Conservation (phyloP, 2,888 invertebrate genomes). For the Ptychoptera contaminata region DNA sequence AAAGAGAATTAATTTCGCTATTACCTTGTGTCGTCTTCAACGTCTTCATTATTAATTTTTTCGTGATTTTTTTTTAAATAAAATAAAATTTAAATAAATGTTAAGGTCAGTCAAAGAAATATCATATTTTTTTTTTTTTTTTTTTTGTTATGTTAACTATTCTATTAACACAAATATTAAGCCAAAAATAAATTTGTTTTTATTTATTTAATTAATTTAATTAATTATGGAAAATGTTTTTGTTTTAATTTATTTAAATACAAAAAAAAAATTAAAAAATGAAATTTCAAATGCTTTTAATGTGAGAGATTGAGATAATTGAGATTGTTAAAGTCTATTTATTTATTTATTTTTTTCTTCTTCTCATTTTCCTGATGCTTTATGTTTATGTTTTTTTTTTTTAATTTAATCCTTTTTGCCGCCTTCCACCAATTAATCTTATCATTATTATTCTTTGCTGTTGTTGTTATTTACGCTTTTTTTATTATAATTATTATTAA, state of each 20-base stretch:
- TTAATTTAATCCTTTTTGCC: too few relatives aligned
- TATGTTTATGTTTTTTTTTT: neutral
- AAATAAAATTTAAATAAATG: conserved; percentile 3
- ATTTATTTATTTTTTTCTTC: neutral
- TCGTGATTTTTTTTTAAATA: neutral
- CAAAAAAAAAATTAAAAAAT: conserved; percentile 10
- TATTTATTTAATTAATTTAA: too few relatives aligned
- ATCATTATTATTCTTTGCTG: too few relatives aligned
- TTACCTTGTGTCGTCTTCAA: too few relatives aligned
- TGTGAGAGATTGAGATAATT: neutral
- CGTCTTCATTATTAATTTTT: too few relatives aligned
- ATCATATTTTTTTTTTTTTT: conserved; percentile 3
- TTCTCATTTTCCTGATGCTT: neutral
- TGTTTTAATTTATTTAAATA: conserved; percentile 8
- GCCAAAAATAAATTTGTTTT: too few relatives aligned
- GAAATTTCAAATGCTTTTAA: conserved; percentile 3
- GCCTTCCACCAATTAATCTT: too few relatives aligned
- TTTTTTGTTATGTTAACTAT: conserved; percentile 10
- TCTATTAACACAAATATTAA: too few relatives aligned
- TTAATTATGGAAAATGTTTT: conserved; percentile 5
- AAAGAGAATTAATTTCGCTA: too few relatives aligned
- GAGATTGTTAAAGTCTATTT: neutral
- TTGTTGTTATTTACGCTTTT: too few relatives aligned
- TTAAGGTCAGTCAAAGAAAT: too few relatives aligned
- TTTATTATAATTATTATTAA: neutral